These are phyloP conservation scores for Zaprionus lachaisei DNA, from an alignment of 1,140 invertebrate species.

Conservation along the genomic window DNA sequence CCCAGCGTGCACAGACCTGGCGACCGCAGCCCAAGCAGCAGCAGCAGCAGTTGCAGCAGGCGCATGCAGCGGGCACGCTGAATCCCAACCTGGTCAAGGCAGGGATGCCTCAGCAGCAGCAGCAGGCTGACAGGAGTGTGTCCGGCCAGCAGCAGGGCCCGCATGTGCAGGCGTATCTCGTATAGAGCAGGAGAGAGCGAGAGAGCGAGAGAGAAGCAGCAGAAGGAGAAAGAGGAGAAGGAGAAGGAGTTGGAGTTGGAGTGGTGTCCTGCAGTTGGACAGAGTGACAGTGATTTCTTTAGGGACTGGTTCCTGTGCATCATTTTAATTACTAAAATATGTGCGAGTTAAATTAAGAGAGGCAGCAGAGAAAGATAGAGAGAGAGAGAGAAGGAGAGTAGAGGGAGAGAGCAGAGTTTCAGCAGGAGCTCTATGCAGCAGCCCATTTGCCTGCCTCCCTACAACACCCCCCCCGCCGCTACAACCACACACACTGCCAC, in stretches of 20 bases:
- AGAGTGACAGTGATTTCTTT: slow-evolving; percentile 78
- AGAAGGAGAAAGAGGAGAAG: neutral
- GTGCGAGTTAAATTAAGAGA: slow-evolving; percentile 55
- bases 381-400: neutral
- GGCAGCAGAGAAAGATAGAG: neutral
- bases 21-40: slow-evolving; percentile 65
- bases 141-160: slow-evolving; percentile 70
- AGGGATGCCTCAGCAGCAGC: slow-evolving; percentile 42
- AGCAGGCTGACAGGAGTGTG: slow-evolving; percentile 45
- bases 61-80: slow-evolving; percentile 16
- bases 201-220: neutral
- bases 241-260: neutral
- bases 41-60: slow-evolving; percentile 26
- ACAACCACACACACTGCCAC: too few relatives aligned
- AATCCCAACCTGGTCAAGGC: slow-evolving; percentile 39
- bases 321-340: slow-evolving; percentile 82
- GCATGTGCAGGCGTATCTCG: slow-evolving; percentile 74
- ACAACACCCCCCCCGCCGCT: too few relatives aligned
- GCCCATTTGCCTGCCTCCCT: too few relatives aligned
- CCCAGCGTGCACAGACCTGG: slow-evolving; percentile 70
- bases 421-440: too few relatives aligned
- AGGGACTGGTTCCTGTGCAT: slow-evolving; percentile 83
- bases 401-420: neutral
- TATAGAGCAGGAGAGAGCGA: slow-evolving; percentile 37
- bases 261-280: slow-evolving; percentile 10